Evolutionary conservation across 2,113 vertebrate species (phyloP), one percentile per base, ranked within the genome.

Genomic region (Rostratula benghalensis): DNA sequence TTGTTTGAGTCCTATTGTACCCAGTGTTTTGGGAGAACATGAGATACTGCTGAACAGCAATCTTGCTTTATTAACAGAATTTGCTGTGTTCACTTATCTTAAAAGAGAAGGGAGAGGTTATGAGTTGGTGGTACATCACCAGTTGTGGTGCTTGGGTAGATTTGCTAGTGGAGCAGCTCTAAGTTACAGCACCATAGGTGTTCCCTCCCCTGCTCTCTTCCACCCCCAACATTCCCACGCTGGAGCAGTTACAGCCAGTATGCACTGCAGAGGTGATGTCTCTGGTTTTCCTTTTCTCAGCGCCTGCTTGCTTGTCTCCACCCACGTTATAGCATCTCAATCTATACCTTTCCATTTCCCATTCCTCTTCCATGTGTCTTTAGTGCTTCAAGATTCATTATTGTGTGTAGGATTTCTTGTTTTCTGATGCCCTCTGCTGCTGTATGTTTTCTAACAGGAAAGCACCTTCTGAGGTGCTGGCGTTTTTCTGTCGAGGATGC

Each of bases 341-440:
- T 4, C 25, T 15, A 5, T 35, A 37, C 10, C 35, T 89, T 56
- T 59, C 25, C 43, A 46, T 7, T 22, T 57, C 48, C 6, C 22
- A 17, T 51, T 86, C 9, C 14, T 11, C 18, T 65, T 64, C 27
- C 24, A 0, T 7, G 9, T 27, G 39, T 31, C 18, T 35, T 48
- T 22, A 65, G 11, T 0, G 0, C 9, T 80, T 46, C 48, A 74
- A 13, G 9, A 61, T 24, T 73, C 35, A 23, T 23, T 48, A 30
- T 35, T 0, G 3, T 17, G 8, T 21, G 2, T 7, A 61, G 17
- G 3, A 83, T 94, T 83, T 82, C 69, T 87, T 95, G 37, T 80
- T 54, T 11, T 46, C 74, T 80, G 78, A 54, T 91, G 92, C 81
- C 92, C 84, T 85, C 94, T 96, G 70, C 78, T 91, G 91, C 61